phyloP scores from a whole-genome alignment of 1,140 invertebrate genomes.

The Drosophila cardini region DNA sequence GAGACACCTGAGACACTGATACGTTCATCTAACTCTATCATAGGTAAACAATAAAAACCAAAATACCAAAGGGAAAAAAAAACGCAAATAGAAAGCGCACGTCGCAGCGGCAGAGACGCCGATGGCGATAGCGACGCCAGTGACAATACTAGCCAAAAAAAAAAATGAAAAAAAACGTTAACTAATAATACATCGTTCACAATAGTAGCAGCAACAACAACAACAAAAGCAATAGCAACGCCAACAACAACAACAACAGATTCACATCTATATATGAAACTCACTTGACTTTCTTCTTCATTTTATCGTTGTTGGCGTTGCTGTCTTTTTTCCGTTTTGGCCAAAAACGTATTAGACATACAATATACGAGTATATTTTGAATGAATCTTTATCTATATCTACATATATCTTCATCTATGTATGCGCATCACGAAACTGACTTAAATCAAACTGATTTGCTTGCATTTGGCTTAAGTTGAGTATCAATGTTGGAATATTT shows the following conservation, averaged over 20 bases:
- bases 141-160: slow-evolving; percentile 57
- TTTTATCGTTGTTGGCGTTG: slow-evolving; percentile 62
- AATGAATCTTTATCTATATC: slow-evolving; percentile 39
- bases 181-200: slow-evolving; percentile 67
- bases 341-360: slow-evolving; percentile 49
- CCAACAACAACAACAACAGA: slow-evolving; percentile 35
- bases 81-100: slow-evolving; percentile 83
- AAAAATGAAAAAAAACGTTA: slow-evolving; percentile 48
- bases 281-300: slow-evolving; percentile 81
- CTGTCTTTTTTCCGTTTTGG: slow-evolving; percentile 34
- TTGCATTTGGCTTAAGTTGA: slow-evolving; percentile 39
- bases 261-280: slow-evolving; percentile 64
- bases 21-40: slow-evolving; percentile 72
- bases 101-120: slow-evolving; percentile 47
- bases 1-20: slow-evolving; percentile 59
- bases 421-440: slow-evolving; percentile 58
- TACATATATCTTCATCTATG: background rate
- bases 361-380: slow-evolving; percentile 19
- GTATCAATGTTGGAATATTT: slow-evolving; percentile 45
- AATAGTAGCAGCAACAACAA: slow-evolving; percentile 25
- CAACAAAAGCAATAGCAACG: slow-evolving; percentile 51
- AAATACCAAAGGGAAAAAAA: slow-evolving; percentile 30
- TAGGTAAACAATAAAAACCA: slow-evolving; percentile 75
- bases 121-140: slow-evolving; percentile 22
- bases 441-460: slow-evolving; percentile 38